Evolutionary conservation across 2,888 invertebrate genomes (phyloP), one percentile per base, ranked within the genome.

Genomic region (Bombylius major): DNA sequence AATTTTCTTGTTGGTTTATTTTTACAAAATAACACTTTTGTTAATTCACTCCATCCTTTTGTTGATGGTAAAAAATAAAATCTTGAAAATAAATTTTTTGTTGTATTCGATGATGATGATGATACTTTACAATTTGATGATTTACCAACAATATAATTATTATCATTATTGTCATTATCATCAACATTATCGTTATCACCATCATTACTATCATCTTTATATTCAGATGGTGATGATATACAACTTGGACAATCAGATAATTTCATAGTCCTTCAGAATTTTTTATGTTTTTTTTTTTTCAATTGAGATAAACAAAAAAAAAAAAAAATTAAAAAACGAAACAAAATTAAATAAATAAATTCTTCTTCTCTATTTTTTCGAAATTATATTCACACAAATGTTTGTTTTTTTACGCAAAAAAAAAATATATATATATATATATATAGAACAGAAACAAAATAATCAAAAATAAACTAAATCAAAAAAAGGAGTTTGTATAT

Each of bases 171-270:
- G 34, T 32, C 47, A 23, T 45, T 36, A 39, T 51, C 42, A 45
- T 42, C 39, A 11, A 1, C 39, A 42, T 11, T 5, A 42, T 11
- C 42, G 11, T n/a, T 32, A 47, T 47, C 36, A 36, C 39, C 42
- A 33, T n/a, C 44, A 47, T 47, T 23, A 36, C 39, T 39, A 14
- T 51, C 50, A 39, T 54, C 51, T 13, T 60, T 54, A 31, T 52
- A 53, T 31, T 57, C 58, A 9, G 59, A 57, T n/a, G 57, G 55
- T 50, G 60, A 59, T 31, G 61, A 60, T 47, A 63, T 58, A 53
- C 63, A 63, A 54, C 56, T 61, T 48, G 62, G 60, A 51, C 63
- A 63, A 58, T 63, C 59, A 36, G 60, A 55, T 47, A 63, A 46
- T 55, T 58, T 59, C 63, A 63, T 63, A 45, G 13, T 52, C 33